Evolutionary conservation across 1,140 invertebrate species (phyloP).

Genomic region (Zaprionus tsacasi): DNA sequence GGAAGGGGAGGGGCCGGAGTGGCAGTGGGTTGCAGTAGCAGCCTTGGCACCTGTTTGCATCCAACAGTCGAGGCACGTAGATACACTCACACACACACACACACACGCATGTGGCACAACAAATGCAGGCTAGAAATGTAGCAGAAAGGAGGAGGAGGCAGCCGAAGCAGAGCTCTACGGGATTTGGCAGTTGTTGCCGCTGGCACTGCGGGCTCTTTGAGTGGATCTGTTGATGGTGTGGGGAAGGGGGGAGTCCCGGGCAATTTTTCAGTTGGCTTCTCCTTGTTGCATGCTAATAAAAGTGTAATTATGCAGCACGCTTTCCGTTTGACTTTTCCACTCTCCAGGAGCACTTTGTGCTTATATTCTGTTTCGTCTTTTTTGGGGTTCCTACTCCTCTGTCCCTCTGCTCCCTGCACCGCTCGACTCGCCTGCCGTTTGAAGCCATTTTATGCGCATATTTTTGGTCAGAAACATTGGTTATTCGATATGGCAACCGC

Average conservation of each 20-base stretch:
- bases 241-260: slow-evolving; percentile 20
- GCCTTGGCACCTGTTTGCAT: slow-evolving; percentile 73
- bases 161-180: neutral
- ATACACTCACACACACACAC: slow-evolving; percentile 29
- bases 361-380: neutral
- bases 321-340: slow-evolving; percentile 34
- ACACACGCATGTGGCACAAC: slow-evolving; percentile 27
- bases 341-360: slow-evolving; percentile 2
- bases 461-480: slow-evolving; percentile 65
- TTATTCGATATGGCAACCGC: slow-evolving; percentile 64
- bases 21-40: neutral
- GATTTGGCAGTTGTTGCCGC: slow-evolving; percentile 40
- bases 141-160: neutral
- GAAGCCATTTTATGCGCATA: slow-evolving; percentile 59
- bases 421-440: neutral
- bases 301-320: slow-evolving; percentile 70
- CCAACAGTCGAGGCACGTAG: slow-evolving; percentile 66
- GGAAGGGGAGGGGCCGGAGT: slow-evolving; percentile 1
- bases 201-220: slow-evolving; percentile 12
- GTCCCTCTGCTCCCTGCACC: neutral
- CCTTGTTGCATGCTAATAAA: slow-evolving; percentile 69
- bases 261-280: slow-evolving; percentile 62
- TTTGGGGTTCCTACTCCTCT: neutral
- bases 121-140: slow-evolving; percentile 26
- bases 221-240: neutral